Percentiles rank a stretch among this genome's conserved stretches.
phyloP scores from a whole-genome alignment of 2,888 invertebrate genomes.

The Branchellion lobata region DNA sequence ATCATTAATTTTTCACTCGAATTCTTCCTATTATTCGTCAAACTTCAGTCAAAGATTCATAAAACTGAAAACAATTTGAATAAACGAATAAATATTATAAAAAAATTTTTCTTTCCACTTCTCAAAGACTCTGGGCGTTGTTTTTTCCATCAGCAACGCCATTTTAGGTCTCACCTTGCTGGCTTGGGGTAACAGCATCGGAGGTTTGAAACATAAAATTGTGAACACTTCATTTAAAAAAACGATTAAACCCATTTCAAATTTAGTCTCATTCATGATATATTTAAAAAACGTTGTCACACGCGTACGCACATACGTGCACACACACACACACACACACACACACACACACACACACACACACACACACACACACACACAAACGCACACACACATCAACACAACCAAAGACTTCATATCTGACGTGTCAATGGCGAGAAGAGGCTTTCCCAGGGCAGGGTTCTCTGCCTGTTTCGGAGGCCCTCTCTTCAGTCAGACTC shows the following conservation, averaged over 20 bases:
- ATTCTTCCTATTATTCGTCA: too few relatives aligned
- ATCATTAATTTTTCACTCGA: too few relatives aligned
- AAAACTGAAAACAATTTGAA: too few relatives aligned
- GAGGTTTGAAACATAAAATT: slow-evolving; percentile 60
- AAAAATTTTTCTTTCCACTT: too few relatives aligned
- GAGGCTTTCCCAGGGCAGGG: slow-evolving; percentile 71
- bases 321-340: too few relatives aligned
- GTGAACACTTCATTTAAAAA: not conserved
- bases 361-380: too few relatives aligned
- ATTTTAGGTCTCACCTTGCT: slow-evolving; percentile 70
- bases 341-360: too few relatives aligned
- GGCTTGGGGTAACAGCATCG: slow-evolving; percentile 71
- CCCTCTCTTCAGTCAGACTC: slow-evolving; percentile 69
- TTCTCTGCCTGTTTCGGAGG: slow-evolving; percentile 72
- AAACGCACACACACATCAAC: too few relatives aligned
- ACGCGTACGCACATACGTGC: not conserved
- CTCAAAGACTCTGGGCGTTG: slow-evolving; percentile 68
- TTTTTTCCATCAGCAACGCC: slow-evolving; percentile 67
- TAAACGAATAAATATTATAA: too few relatives aligned
- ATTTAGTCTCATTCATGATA: not conserved
- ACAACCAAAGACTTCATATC: slow-evolving; percentile 67
- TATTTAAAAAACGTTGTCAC: not conserved
- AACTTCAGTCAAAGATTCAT: too few relatives aligned
- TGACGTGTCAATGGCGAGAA: slow-evolving; percentile 68
- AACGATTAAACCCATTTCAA: too few relatives aligned